Evolutionary conservation across 2,888 invertebrate genomes (phyloP).

Genomic region (Tetragonula carbonaria): DNA sequence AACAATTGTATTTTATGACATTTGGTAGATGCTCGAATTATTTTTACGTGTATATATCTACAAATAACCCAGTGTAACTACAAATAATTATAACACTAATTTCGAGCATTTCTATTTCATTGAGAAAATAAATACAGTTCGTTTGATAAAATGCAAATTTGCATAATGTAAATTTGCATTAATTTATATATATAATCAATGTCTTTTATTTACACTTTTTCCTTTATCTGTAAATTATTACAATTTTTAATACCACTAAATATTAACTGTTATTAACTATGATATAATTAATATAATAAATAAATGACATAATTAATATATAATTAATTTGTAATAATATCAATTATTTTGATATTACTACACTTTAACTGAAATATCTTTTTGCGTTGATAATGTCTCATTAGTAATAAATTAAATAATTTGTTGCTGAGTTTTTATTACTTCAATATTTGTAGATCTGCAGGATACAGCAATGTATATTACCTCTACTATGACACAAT

Average conservation of each 20-base stretch:
- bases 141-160: too few relatives aligned
- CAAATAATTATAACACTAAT: too few relatives aligned
- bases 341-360: constrained; percentile 1
- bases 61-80: neutral
- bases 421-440: neutral
- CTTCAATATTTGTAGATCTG: neutral
- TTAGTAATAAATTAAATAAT: neutral
- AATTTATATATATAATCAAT: too few relatives aligned
- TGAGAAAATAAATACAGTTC: too few relatives aligned
- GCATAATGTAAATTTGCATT: too few relatives aligned
- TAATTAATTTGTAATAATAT: neutral
- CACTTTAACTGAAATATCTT: neutral
- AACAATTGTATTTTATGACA: neutral
- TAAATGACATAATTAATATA: neutral
- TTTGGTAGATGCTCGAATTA: neutral
- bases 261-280: neutral
- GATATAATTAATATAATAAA: neutral
- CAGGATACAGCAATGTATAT: neutral
- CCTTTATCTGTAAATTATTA: neutral
- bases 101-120: too few relatives aligned
- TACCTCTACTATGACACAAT: constrained; percentile 11
- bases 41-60: neutral
- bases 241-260: neutral
- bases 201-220: too few relatives aligned
- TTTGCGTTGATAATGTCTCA: neutral